Conservation (phyloP, 2,113 vertebrate species). For the Nerophis ophidion region DNA sequence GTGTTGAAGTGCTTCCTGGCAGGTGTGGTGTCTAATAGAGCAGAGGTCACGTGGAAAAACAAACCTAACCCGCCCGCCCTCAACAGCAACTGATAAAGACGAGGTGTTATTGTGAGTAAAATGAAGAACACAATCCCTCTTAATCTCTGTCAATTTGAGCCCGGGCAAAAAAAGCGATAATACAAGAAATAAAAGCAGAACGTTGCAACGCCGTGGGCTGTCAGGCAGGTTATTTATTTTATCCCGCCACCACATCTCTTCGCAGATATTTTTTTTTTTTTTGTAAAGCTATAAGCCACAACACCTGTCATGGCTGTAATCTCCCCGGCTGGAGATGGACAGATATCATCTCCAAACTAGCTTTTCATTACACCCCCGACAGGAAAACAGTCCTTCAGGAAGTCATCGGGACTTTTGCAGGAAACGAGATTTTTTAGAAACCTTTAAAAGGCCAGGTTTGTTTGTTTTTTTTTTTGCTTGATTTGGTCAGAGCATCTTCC, state of each 20-base stretch:
- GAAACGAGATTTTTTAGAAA: background rate
- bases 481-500: too few species aligned
- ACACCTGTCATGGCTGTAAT: constrained; percentile 68
- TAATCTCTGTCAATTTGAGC: constrained; percentile 44
- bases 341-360: constrained; percentile 64
- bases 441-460: background rate
- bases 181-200: constrained; percentile 47
- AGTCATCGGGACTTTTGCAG: background rate
- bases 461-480: too few species aligned
- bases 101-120: constrained; percentile 14
- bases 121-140: constrained; percentile 15
- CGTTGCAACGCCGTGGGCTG: constrained; percentile 61
- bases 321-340: constrained; percentile 59
- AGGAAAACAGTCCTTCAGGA: constrained; percentile 3
- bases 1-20: too few species aligned
- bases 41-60: background rate
- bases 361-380: constrained; percentile 44
- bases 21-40: too few species aligned
- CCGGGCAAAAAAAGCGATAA: constrained; percentile 45
- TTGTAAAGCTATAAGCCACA: constrained; percentile 64
- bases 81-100: background rate
- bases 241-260: constrained; percentile 68
- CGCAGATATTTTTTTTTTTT: constrained; percentile 48
- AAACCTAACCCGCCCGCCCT: background rate
- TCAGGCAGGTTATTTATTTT: constrained; percentile 75